Base-by-base conservation (phyloP, 2,113 vertebrate genomes). In the Cyphomyrus discorhynchus region DNA sequence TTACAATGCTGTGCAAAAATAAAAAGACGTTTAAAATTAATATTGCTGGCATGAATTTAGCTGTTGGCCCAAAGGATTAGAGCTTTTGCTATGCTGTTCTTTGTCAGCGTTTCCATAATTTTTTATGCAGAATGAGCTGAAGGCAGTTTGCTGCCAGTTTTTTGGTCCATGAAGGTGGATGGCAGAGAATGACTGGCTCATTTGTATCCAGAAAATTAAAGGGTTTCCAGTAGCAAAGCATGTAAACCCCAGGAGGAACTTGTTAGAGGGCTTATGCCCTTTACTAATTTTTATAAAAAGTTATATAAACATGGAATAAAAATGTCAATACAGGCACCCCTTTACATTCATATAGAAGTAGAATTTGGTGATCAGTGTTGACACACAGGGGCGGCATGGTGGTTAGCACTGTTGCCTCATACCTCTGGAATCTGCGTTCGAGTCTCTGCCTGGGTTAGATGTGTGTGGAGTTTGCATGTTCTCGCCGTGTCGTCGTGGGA, bases 41-140 rank as follows among this genome's bases (percentile, higher is more conserved):
- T 80, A 80, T 80, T 80, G 74, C 74, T 80, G 74, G 74, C 74
- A 80, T 42, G 74, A 80, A 80, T 80, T 80, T 80, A 42, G 74
- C 74, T 80, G 31, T 42, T 80, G 35, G 74, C 74, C 74, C 17
- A 13, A 15, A 80, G 74, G 74, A 80, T 80, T 39, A 42, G 15
- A 80, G 35, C 74, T 80, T 47, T 47, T 84, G 82, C 82, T 47
- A 24, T 47, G 45, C 82, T 84, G 82, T 84, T 84, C 82, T 19
- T 84, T 84, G 82, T 84, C 82, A 80, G 74, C 74, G 5, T 80
- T 80, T 80, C 35, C 35, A 15, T 80, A 19, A 84, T 84, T 46
- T 47, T 46, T 84, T 47, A 10, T 84, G 82, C 82, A 24, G 62
- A 84, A 84, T 47, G 82, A 47, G 82, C 82, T 47, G 45, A 46